phyloP scores from a whole-genome alignment of 2,797 vertebrate genomes.

The Cephalopachus bancanus region DNA sequence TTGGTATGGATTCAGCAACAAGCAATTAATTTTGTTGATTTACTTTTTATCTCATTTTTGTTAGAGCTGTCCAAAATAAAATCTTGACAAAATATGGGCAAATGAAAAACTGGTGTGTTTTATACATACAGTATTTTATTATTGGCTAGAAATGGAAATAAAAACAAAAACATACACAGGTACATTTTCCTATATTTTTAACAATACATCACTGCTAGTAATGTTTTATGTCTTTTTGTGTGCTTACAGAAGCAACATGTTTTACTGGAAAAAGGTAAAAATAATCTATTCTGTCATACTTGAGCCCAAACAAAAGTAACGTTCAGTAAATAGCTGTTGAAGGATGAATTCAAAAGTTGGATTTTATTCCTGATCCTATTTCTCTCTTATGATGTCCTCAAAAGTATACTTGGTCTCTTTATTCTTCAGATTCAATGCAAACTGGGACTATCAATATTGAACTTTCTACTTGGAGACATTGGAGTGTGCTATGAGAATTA shows the following conservation, averaged over 20 bases:
- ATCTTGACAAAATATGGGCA: neutral
- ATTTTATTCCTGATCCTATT: neutral
- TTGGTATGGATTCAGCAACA: neutral
- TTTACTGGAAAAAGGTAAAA: neutral
- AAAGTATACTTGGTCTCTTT: neutral
- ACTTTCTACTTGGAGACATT: neutral
- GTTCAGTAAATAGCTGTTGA: neutral
- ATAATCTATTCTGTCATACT: neutral
- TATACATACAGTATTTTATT: neutral
- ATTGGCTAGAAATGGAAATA: neutral
- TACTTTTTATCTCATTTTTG: neutral
- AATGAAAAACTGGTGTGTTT: neutral
- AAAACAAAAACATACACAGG: neutral
- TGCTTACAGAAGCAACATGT: neutral
- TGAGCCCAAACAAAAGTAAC: neutral
- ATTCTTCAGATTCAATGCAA: neutral
- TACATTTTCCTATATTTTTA: neutral
- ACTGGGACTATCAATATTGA: neutral
- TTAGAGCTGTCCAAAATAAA: neutral
- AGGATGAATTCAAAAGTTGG: neutral
- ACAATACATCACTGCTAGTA: neutral
- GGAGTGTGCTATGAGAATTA: constrained; percentile 33
- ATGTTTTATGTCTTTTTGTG: neutral
- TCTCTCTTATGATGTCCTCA: neutral
- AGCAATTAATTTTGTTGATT: neutral